Evolutionary conservation across 35 echinoderm and acorn worm species (phyloP).

Genomic region (Stichopus chloronotus): DNA sequence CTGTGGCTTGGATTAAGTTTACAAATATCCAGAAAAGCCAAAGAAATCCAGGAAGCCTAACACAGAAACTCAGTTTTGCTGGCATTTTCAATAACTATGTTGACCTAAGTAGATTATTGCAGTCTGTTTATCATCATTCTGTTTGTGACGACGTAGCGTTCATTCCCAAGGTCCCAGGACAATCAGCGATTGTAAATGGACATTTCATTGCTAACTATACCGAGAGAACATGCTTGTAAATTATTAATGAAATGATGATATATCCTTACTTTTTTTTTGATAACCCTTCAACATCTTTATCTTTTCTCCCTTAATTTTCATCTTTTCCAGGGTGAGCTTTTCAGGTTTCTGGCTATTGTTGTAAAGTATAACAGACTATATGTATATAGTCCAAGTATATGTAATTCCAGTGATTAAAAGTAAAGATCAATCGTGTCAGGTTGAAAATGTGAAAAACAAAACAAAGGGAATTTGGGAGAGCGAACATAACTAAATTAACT

Average conservation of each 20-base stretch:
- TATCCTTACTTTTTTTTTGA: background rate
- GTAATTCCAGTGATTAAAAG: too few species aligned
- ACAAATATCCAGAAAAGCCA: too few species aligned
- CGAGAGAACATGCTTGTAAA: background rate
- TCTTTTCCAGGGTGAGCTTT: background rate
- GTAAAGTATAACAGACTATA: too few species aligned
- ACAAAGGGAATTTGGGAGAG: too few species aligned
- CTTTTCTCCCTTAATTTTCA: background rate
- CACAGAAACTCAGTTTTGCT: too few species aligned
- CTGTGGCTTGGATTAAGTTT: too few species aligned
- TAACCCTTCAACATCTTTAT: background rate
- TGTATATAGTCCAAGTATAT: too few species aligned
- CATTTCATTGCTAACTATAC: background rate
- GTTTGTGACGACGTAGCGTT: background rate
- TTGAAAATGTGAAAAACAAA: too few species aligned
- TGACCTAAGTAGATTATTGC: background rate
- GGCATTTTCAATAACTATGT: background rate
- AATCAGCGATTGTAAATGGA: background rate
- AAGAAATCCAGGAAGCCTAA: too few species aligned
- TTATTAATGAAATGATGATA: background rate
- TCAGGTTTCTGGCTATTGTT: too few species aligned
- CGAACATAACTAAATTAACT: too few species aligned
- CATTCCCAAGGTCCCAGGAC: background rate
- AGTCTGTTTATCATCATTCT: background rate
- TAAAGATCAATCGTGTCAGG: too few species aligned